Conservation (phyloP, 2,113 vertebrate genomes). For the Pomatostomus ruficeps region DNA sequence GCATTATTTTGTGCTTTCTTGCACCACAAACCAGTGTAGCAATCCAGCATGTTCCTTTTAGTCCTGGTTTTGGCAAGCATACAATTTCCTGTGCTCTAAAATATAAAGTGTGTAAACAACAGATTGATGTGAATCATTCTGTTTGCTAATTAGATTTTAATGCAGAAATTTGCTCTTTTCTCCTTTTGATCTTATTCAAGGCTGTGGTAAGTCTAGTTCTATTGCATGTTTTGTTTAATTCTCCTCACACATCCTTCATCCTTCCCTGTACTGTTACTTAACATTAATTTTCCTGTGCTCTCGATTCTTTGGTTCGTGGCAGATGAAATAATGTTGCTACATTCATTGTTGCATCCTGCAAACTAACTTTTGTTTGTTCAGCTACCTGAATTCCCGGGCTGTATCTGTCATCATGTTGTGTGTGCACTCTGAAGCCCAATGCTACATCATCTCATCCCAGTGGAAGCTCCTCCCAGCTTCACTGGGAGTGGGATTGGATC, state of each 20-base stretch:
- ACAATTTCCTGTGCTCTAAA: neutral
- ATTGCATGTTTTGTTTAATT: constrained; percentile 75
- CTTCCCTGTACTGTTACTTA: constrained; percentile 52
- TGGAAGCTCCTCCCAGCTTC: neutral
- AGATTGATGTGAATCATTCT: constrained; percentile 43
- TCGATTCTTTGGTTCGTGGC: neutral
- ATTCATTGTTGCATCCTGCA: constrained; percentile 42
- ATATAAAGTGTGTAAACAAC: constrained; percentile 1
- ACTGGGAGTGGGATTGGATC: neutral
- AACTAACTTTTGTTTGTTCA: constrained; percentile 63
- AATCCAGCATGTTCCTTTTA: constrained; percentile 20
- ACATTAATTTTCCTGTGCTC: constrained; percentile 52
- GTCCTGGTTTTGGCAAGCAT: neutral
- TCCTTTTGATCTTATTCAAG: constrained; percentile 86
- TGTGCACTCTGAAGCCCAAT: neutral
- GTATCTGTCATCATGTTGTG: neutral
- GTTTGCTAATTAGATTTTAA: constrained; percentile 72
- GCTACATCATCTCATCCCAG: neutral
- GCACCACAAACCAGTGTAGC: neutral
- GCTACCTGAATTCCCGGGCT: constrained; percentile 47
- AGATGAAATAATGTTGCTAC: constrained; percentile 30
- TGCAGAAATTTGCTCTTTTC: constrained; percentile 86
- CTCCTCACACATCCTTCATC: constrained; percentile 53
- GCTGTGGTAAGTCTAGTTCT: constrained; percentile 93
- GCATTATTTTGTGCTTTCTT: constrained; percentile 30